A percentile compares a stretch with the other conserved stretches of the same genome.
phyloP scores from a whole-genome alignment of 2,888 invertebrate species.

The Osedax fenrisi region DNA sequence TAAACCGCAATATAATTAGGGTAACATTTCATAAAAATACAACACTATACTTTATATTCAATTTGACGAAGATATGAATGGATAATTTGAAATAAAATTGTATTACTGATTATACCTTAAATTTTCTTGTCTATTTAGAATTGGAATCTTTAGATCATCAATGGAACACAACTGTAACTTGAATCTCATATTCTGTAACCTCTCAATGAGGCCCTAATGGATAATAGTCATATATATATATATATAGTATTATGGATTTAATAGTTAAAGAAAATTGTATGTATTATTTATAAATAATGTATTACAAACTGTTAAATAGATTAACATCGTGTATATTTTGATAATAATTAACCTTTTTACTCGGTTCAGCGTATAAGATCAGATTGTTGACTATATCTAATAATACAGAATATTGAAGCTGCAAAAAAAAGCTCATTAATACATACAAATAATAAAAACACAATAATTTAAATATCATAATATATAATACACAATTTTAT shows the following conservation, averaged over 20 bases:
- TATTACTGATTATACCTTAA: conserved; percentile 50
- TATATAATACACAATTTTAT: too few relatives aligned
- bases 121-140: conserved; percentile 76
- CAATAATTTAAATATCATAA: too few relatives aligned
- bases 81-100: not conserved
- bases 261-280: too few relatives aligned
- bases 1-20: not conserved
- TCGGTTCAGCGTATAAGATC: conserved; percentile 85
- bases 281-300: too few relatives aligned
- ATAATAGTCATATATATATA: too few relatives aligned
- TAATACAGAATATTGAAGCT: conserved; percentile 77
- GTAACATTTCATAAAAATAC: not conserved
- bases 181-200: conserved; percentile 81
- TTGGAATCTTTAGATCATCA: conserved; percentile 79
- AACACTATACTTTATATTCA: not conserved
- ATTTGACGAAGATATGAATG: conserved; percentile 11
- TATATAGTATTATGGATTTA: too few relatives aligned
- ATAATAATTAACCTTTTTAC: conserved; percentile 63
- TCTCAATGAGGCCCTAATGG: conserved; percentile 67
- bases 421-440: conserved; percentile 34
- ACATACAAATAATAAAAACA: too few relatives aligned
- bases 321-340: too few relatives aligned
- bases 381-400: conserved; percentile 94
- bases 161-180: conserved; percentile 78
- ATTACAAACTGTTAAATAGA: too few relatives aligned